Evolutionary conservation across 2,113 vertebrate species (phyloP).

Genomic region (Acanthochromis polyacanthus): DNA sequence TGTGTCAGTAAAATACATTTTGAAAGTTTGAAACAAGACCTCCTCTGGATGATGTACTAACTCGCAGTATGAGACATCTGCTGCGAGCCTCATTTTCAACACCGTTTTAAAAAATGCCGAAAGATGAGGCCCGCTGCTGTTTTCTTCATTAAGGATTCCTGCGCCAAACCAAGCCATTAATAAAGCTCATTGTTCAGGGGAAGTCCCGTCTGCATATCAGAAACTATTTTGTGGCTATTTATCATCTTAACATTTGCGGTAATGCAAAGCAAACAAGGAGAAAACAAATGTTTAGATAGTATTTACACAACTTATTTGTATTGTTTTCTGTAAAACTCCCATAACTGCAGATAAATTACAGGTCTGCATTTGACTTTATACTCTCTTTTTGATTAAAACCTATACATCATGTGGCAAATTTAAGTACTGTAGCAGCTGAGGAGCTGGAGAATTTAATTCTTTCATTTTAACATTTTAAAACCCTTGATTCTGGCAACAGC

Average conservation of each 20-base stretch:
- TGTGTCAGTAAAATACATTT: not conserved
- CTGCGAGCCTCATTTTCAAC: not conserved
- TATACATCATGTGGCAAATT: not conserved
- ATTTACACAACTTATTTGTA: too few relatives aligned
- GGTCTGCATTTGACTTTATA: not conserved
- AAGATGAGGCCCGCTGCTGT: not conserved
- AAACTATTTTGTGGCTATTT: not conserved
- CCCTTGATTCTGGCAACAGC: slow-evolving; percentile 15
- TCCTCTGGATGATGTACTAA: slow-evolving; percentile 14
- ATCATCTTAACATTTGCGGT: not conserved
- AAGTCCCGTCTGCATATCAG: not conserved
- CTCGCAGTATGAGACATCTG: slow-evolving; percentile 15
- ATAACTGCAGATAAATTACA: too few relatives aligned
- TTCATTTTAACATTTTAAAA: slow-evolving; percentile 32
- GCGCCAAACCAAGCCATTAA: not conserved
- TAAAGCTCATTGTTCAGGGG: not conserved
- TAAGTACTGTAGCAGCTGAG: slow-evolving; percentile 4
- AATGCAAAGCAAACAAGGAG: too few relatives aligned
- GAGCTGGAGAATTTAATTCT: slow-evolving; percentile 17
- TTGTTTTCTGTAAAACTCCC: too few relatives aligned
- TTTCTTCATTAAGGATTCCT: slow-evolving; percentile 2
- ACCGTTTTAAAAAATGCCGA: slow-evolving; percentile 18
- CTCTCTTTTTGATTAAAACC: slow-evolving; percentile 1
- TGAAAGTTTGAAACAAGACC: slow-evolving; percentile 27
- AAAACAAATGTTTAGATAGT: too few relatives aligned